These are phyloP conservation scores for Drosophila picticornis DNA, from an alignment of 2,888 invertebrate species.

Conservation along the genomic window DNA sequence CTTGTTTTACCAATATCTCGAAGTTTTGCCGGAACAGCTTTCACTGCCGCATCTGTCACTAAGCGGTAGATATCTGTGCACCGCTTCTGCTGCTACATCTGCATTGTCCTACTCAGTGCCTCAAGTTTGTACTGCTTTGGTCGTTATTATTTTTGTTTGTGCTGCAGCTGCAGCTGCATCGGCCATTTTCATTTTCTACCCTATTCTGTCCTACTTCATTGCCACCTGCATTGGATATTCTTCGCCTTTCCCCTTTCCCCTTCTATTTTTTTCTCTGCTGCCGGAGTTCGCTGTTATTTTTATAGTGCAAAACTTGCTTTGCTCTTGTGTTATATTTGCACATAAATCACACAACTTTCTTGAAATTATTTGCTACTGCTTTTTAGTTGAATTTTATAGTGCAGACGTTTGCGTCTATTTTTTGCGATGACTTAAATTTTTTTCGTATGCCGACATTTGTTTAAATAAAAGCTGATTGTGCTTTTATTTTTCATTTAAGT, in stretches of 20 bases:
- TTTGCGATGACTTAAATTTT: conserved; percentile 13
- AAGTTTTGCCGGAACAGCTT: conserved; percentile 46
- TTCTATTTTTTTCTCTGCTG: not conserved
- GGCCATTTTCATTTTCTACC: conserved; percentile 67
- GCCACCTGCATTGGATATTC: conserved; percentile 44
- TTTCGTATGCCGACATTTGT: not conserved
- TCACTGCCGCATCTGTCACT: conserved; percentile 62
- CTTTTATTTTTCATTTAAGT: not conserved
- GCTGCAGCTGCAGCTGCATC: conserved; percentile 69
- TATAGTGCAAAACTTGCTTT: conserved; percentile 56
- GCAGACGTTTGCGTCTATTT: conserved; percentile 29
- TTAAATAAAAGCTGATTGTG: not conserved
- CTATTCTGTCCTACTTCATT: conserved; percentile 69
- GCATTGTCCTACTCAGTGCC: conserved; percentile 15
- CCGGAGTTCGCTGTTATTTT: conserved; percentile 18
- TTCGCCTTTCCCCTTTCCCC: not conserved
- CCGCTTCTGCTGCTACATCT: not conserved
- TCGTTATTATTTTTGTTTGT: conserved; percentile 59
- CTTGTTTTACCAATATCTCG: conserved; percentile 21
- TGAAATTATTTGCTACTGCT: conserved; percentile 60
- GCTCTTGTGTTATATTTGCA: conserved; percentile 73
- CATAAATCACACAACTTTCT: conserved; percentile 77
- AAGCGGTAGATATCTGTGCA: conserved; percentile 12
- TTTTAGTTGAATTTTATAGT: conserved; percentile 40
- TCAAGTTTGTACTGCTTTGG: conserved; percentile 33